Percentiles rank a stretch among this genome's conserved stretches.
Conservation (phyloP, 2,888 invertebrate species). For the Archips crataeganus region DNA sequence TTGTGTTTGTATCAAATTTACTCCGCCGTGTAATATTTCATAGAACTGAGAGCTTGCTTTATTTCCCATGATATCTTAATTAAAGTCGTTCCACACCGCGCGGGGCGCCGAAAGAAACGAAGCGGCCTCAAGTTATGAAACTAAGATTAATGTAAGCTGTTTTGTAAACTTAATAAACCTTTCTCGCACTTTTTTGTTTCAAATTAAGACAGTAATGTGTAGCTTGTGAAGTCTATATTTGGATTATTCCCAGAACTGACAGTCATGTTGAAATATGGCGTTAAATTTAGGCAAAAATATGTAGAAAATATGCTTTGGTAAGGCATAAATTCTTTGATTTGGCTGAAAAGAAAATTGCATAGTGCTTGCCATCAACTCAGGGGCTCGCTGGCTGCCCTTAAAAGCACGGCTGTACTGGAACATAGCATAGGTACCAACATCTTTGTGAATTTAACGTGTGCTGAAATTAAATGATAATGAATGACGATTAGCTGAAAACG, state of each 20-base stretch:
- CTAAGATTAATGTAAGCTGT: conserved; percentile 77
- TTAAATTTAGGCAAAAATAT: not conserved
- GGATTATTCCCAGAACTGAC: not conserved
- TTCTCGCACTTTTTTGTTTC: conserved; percentile 39
- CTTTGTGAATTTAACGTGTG: no score
- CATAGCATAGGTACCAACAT: no score
- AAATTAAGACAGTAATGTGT: conserved; percentile 35
- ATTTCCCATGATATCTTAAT: conserved; percentile 82
- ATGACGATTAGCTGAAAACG: no score
- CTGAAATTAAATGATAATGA: no score
- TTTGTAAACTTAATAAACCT: conserved; percentile 70
- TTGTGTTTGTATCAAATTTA: conserved; percentile 62
- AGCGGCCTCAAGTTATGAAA: conserved; percentile 70
- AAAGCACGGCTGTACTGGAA: no score
- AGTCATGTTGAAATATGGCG: not conserved
- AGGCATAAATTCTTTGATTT: not conserved
- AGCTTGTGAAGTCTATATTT: not conserved
- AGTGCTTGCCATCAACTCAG: no score
- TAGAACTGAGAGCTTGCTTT: conserved; percentile 62
- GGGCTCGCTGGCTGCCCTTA: no score
- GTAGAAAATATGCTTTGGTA: not conserved
- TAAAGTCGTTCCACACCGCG: conserved; percentile 71
- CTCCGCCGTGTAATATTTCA: conserved; percentile 67
- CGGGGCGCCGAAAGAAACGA: conserved; percentile 68
- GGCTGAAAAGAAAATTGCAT: not conserved